phyloP scores from a whole-genome alignment of 2,888 invertebrate species.

The Lepidochrysops patricia region DNA sequence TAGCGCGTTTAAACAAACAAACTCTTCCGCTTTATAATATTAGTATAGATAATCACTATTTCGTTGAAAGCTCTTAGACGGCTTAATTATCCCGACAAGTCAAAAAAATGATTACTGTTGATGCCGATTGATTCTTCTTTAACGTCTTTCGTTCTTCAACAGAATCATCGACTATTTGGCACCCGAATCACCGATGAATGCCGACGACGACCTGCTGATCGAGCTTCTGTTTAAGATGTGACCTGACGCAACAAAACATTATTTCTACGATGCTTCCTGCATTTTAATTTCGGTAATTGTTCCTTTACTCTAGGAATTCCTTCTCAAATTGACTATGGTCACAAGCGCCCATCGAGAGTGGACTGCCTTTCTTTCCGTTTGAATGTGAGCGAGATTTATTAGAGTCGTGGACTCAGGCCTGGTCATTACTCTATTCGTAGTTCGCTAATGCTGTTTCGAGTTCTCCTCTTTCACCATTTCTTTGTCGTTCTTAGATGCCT shows the following conservation, averaged over 20 bases:
- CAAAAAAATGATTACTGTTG: too few relatives aligned
- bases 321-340: conserved; percentile 7
- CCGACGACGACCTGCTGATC: conserved; percentile 63
- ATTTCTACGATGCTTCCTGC: conserved; percentile 17
- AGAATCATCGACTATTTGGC: conserved; percentile 66
- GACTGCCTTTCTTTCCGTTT: conserved; percentile 22
- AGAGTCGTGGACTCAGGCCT: conserved; percentile 60
- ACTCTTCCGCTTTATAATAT: too few relatives aligned
- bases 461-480: conserved; percentile 25
- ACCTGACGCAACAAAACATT: conserved; percentile 29
- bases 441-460: conserved; percentile 26
- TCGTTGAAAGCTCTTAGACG: too few relatives aligned
- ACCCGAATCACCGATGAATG: conserved; percentile 66
- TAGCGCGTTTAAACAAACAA: too few relatives aligned
- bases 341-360: conserved; percentile 10
- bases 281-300: conserved; percentile 15
- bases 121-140: too few relatives aligned
- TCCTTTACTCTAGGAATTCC: conserved; percentile 12
- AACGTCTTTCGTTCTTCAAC: too few relatives aligned
- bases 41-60: too few relatives aligned
- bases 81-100: too few relatives aligned
- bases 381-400: conserved; percentile 40
- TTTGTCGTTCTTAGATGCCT: conserved; percentile 50
- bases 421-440: conserved; percentile 22
- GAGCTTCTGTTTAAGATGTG: conserved; percentile 67